Evolutionary conservation across 2,888 invertebrate genomes (phyloP), one percentile per base, ranked within the genome.

Genomic region (Drosophila tanythrix): DNA sequence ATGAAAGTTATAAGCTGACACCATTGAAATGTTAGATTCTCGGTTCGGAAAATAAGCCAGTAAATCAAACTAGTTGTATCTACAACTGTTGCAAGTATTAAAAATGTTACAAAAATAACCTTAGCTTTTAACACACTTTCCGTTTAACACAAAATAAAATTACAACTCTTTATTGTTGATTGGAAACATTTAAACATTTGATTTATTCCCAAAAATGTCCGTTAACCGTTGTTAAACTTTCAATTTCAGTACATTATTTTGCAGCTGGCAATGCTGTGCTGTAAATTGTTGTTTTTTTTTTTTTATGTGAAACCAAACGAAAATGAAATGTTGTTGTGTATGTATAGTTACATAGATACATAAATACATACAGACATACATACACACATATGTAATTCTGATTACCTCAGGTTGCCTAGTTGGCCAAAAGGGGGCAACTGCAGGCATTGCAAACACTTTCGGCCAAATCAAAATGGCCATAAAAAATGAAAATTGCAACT

Each of bases 401-500:
- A 80, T 83, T 83, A 83, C 89, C 73, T 75, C 86, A 82, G 70
- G 33, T 62, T 43, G 75, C 35, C 69, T 58, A 68, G 61, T 75
- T 76, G 75, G 58, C 43, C 40, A 70, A 65, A 70, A 83, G 52
- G 62, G 60, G 60, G 46, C 73, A 59, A 57, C 57, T 68, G 53
- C 40, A 57, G 65, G 63, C 69, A 75, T 61, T 58, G 63, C 68
- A 68, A 83, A 80, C 68, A 75, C 70, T 70, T 75, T 71, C 71
- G 59, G 65, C 71, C 67, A 70, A 70, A 58, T 73, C 70, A 80
- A 77, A 83, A 81, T 83, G 78, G 72, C 81, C 70, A 82, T 70
- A 88, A 74, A 80, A 74, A 78, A 70, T 77, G 74, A 87, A 89
- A 84, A 84, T 84, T 79, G 81, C 87, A 88, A 81, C 71, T 84